Evolutionary conservation across 2,888 invertebrate species (phyloP), one percentile per base, ranked within the genome.

Genomic region (Dasysyrphus albostriatus): DNA sequence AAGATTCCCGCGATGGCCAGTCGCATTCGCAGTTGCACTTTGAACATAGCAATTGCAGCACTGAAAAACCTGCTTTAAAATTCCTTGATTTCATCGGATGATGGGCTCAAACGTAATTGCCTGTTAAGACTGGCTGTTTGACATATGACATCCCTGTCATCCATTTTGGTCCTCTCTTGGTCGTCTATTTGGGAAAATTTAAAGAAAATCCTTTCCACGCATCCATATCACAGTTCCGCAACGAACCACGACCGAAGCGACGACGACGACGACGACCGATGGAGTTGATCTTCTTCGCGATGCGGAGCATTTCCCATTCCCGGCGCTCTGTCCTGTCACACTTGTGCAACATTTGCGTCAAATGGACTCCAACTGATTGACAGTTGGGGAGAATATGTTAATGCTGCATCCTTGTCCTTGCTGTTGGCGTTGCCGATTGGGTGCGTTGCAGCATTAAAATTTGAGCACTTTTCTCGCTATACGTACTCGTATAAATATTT

Each of bases 101-200:
- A 85, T 74, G 77, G 85, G 63, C 73, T 85, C 69, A 81, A 77
- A 82, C 81, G 85, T 85, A 85, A 85, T 85, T 85, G 85, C 85
- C 85, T 85, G 77, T 85, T 85, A 61, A 61, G 77, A 70, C 85
- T 74, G 85, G 78, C 85, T 85, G 81, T 73, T 85, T 81, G 85
- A 81, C 85, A 85, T 85, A 65, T 81, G 85, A 81, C 85, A 85
- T 85, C 70, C 63, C 81, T 85, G 85, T 85, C 82, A 85, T 85
- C 77, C 82, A 74, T 85, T 85, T 82, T 42, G 82, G 77, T 76
- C 67, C 51, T 84, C 63, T 69, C 61, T 14, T 47, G 24, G 70
- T 51, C 63, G 61, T 51, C 51, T 24, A 19, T 19, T 32, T 12
- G 49, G 42, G 73, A 51, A 73, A 59, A 63, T 32, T 49, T 70